Percentiles rank a stretch among this genome's conserved stretches.
Conservation (phyloP, 2,113 vertebrate genomes). For the Rhinopomastus cyanomelas region DNA sequence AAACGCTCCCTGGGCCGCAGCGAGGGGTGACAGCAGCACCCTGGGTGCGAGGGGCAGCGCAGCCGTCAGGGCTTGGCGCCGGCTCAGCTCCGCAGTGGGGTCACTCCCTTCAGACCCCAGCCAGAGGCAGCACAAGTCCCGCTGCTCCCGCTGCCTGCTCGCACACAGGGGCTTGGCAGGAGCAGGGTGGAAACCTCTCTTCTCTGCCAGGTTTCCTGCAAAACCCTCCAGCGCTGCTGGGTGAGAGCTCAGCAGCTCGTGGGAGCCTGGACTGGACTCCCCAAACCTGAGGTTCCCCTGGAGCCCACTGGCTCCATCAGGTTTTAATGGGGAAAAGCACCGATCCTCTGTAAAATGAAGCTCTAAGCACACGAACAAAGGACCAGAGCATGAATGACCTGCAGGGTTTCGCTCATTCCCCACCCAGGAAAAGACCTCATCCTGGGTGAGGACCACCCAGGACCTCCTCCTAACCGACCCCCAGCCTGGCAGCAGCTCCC, state of each 20-base stretch:
- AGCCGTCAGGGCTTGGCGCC: background rate
- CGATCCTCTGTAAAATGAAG: background rate
- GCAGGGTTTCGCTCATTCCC: background rate
- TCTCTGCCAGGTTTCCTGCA: background rate
- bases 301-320: background rate
- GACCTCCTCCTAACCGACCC: slow-evolving; percentile 13
- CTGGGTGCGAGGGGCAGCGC: rapidly evolving
- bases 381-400: background rate
- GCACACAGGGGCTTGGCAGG: background rate
- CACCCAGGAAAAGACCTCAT: background rate
- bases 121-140: background rate
- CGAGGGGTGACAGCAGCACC: background rate
- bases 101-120: background rate
- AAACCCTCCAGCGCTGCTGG: rapidly evolving
- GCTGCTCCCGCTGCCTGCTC: rapidly evolving
- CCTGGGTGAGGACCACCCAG: too few species aligned
- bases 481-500: background rate
- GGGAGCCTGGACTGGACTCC: background rate
- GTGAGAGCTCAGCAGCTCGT: background rate
- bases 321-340: background rate
- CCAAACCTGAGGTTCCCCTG: background rate
- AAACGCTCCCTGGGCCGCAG: rapidly evolving
- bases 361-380: background rate
- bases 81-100: rapidly evolving
- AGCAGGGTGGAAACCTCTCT: background rate